These are phyloP conservation scores for Aphaenogaster ashmeadi DNA, from an alignment of 1,140 invertebrate genomes.

Conservation along the genomic window DNA sequence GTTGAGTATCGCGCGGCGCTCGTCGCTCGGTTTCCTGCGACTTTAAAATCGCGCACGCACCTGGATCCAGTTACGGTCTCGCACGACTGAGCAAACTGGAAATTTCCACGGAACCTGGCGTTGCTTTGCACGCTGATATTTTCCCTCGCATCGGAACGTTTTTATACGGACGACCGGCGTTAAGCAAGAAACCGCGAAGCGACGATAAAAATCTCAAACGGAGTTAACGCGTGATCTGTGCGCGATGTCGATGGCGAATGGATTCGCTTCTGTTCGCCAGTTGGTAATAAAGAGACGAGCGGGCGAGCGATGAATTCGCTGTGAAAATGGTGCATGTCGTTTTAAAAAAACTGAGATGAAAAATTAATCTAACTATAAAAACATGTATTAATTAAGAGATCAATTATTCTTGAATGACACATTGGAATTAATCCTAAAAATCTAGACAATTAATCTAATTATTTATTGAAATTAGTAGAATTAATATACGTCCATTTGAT, in stretches of 20 bases:
- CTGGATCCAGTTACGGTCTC: constrained; percentile 72
- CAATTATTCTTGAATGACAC: neutral
- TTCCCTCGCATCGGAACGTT: constrained; percentile 53
- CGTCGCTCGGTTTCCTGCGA: constrained; percentile 45
- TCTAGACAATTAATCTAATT: neutral
- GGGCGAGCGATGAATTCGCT: neutral
- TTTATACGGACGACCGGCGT: constrained; percentile 45
- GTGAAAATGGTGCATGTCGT: neutral
- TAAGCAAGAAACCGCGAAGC: constrained; percentile 61
- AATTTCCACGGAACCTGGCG: constrained; percentile 71
- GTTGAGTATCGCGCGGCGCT: neutral
- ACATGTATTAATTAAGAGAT: neutral
- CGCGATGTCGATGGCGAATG: constrained; percentile 54
- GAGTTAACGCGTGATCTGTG: constrained; percentile 51
- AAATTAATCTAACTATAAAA: neutral
- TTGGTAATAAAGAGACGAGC: constrained; percentile 31
- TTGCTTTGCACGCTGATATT: constrained; percentile 60
- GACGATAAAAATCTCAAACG: constrained; percentile 54
- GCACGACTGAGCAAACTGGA: constrained; percentile 72
- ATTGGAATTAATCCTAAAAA: neutral
- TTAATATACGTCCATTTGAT: neutral
- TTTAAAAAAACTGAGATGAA: constrained; percentile 4
- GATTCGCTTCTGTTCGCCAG: constrained; percentile 55
- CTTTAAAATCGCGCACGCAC: constrained; percentile 63
- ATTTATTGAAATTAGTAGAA: neutral